Percentiles rank a stretch among this genome's conserved stretches.
These are phyloP conservation scores for Nemopilema nomurai DNA, from an alignment of 30 jellyfish, hydroid and myxozoan genomes.

Conservation along the genomic window DNA sequence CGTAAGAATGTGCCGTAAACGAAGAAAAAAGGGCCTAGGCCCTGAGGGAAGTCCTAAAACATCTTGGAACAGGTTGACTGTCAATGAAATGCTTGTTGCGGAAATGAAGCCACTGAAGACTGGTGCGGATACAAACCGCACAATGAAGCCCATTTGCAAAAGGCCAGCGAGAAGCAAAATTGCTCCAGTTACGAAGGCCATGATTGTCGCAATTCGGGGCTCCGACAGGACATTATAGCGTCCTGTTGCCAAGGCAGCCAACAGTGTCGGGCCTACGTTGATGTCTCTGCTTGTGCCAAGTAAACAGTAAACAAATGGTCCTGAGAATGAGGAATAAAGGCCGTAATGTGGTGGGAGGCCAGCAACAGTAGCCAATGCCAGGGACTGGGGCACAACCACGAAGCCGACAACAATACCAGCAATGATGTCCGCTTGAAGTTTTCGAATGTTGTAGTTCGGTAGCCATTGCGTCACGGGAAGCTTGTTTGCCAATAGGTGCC, in stretches of 20 bases:
- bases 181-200: slow-evolving; percentile 69
- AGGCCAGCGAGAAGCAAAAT: slow-evolving; percentile 60
- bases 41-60: slow-evolving; percentile 65
- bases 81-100: slow-evolving; percentile 67
- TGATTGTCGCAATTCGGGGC: slow-evolving; percentile 63
- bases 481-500: not conserved
- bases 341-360: slow-evolving; percentile 88
- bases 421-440: slow-evolving; percentile 67
- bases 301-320: slow-evolving; percentile 67
- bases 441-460: slow-evolving; percentile 36
- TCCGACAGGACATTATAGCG: slow-evolving; percentile 37
- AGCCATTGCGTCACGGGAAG: slow-evolving; percentile 71
- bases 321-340: slow-evolving; percentile 79
- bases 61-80: slow-evolving; percentile 55
- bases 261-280: slow-evolving; percentile 82
- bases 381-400: slow-evolving; percentile 78
- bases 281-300: slow-evolving; percentile 84
- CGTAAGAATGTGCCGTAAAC: slow-evolving; percentile 45
- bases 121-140: slow-evolving; percentile 72
- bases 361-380: slow-evolving; percentile 85
- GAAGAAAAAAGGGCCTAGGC: slow-evolving; percentile 52
- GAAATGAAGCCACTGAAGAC: slow-evolving; percentile 86
- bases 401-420: slow-evolving; percentile 87
- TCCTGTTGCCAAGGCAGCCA: slow-evolving; percentile 56
- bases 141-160: slow-evolving; percentile 62